Base-by-base conservation (phyloP, 2,797 vertebrate species). In the Martes flavigula region DNA sequence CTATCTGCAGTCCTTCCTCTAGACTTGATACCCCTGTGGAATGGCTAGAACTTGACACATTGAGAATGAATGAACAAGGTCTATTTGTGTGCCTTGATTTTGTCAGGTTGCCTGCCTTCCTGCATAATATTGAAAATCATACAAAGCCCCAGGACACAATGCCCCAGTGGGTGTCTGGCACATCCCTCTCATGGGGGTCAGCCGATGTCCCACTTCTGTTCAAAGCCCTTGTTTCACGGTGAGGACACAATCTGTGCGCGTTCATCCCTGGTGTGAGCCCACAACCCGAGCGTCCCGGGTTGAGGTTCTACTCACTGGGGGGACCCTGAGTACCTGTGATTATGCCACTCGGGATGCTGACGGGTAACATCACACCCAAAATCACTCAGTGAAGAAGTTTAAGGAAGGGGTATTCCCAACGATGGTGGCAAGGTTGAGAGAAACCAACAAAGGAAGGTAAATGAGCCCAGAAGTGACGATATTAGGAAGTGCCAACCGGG, bases 41-140 rank as follows among this genome's bases (percentile, higher is more conserved):
- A 25, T 30, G 4, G n/a, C 79, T 79, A 40, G 21, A 17, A 30
- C n/a, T 32, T 35, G 2, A 38, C 30, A 21, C 35, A 21, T 0
- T 15, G n/a, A 85, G 70, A 56, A 88, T 32, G 40, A 83, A 46
- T n/a, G n/a, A 79, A 56, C 21, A 60, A 88, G 40, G 27, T 40
- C 78, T 75, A 40, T 64, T 54, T 54, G 5, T 18, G n/a, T 4
- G 62, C 7, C 6, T 46, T 11, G 14, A 72, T 17, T 68, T 43
- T 23, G 15, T 54, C 56, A 21, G 51, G 27, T 43, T 32, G 35
- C 70, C 32, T 5, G 0, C 4, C 51, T 17, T 54, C 38, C 18
- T 27, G 13, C 43, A 5, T 18, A 30, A 30, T 8, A 0, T 0
- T 27, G 35, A 64, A 89, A 60, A 17, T 70, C 13, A 30, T 3